Evolutionary conservation across 2,888 invertebrate species (phyloP).

Genomic region (Chymomyza caudatula): DNA sequence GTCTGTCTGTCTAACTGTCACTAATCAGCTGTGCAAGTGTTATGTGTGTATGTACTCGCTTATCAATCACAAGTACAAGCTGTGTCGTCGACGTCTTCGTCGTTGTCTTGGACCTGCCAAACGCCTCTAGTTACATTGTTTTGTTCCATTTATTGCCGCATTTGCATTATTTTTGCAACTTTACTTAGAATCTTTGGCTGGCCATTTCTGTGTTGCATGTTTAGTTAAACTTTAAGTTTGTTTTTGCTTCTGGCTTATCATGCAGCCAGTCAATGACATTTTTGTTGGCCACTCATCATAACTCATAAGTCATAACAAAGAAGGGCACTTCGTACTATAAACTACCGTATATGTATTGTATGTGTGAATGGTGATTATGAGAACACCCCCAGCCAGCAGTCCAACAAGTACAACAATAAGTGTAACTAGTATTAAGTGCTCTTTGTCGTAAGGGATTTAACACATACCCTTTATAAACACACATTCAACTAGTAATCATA

Average conservation of each 20-base stretch:
- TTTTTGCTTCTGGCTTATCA: constrained; percentile 32
- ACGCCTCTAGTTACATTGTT: neutral
- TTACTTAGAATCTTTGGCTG: constrained; percentile 8
- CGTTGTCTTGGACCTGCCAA: neutral
- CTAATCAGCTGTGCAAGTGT: neutral
- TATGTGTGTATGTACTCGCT: neutral
- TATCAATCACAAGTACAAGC: neutral
- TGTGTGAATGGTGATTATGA: too few relatives aligned
- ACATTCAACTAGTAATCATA: too few relatives aligned
- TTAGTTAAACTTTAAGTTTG: constrained; percentile 26
- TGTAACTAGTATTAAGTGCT: too few relatives aligned
- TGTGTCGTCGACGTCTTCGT: neutral
- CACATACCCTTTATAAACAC: too few relatives aligned
- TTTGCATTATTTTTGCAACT: constrained; percentile 6
- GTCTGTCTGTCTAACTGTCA: neutral
- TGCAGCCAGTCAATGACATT: constrained; percentile 53
- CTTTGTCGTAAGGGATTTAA: too few relatives aligned
- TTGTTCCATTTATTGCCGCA: neutral
- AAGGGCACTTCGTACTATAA: constrained; percentile 17
- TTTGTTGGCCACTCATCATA: constrained; percentile 48
- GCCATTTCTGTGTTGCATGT: constrained; percentile 27
- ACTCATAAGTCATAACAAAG: constrained; percentile 3
- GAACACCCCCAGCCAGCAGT: too few relatives aligned
- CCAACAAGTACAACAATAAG: too few relatives aligned
- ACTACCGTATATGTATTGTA: too few relatives aligned